Evolutionary conservation across 2,888 invertebrate species (phyloP), one percentile per base, ranked within the genome.

Genomic region (Chrysolina haemoptera): DNA sequence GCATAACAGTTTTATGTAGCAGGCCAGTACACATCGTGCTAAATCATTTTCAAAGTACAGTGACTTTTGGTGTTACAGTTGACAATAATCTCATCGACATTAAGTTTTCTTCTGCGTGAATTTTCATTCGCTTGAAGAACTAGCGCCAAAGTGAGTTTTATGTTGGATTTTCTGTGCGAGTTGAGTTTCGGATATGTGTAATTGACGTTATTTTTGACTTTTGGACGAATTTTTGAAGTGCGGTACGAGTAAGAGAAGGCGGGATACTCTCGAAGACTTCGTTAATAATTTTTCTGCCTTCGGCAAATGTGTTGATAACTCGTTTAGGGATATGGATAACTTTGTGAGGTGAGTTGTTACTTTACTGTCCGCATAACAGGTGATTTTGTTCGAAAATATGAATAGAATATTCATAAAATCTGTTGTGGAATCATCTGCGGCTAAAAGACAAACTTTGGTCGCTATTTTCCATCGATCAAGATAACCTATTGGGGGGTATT

Each of bases 1-100:
- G 70, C 77, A 68, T 78, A 78, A 76, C 76, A 78, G 76, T 76
- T 74, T 65, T 66, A 66, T 63, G 71, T 68, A 76, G 74, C 74
- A 76, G 75, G 70, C 74, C 76, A 74, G 76, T 72, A 74, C 74
- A 71, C 72, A 78, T 67, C 76, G 76, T 74, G 75, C 73, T 68
- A 74, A 71, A 68, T 71, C 66, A 74, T 74, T 71, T 71, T 55
- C 50, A 43, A 72, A 76, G 74, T 71, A 77, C 77, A 76, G 74
- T 76, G 77, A 77, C 75, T 70, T 72, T 71, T 53, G 66, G 74
- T 71, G 75, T 75, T 74, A 70, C 74, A 74, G 59, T 74, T 74
- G 65, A 73, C 71, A 64, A 72, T 53, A 53, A 53, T 53, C 20
- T 40, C 16, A 10, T 67, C 40, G 18, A 53, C 53, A 40, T 67